These are phyloP conservation scores for Tyrannus savana DNA, from an alignment of 2,113 vertebrate species.

Conservation along the genomic window DNA sequence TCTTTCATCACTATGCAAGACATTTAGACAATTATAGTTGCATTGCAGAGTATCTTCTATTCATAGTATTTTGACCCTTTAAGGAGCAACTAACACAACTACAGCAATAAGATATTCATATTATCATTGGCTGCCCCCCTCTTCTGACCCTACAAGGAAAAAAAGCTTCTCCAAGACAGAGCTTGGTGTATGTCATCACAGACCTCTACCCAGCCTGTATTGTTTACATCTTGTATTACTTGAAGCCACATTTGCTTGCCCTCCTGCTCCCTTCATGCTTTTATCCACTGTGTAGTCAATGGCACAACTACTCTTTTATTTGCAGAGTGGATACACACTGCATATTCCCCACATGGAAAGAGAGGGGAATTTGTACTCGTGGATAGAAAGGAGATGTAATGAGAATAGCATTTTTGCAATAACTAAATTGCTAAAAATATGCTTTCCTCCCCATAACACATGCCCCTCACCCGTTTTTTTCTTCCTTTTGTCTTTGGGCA, in stretches of 20 bases:
- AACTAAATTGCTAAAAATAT: background rate
- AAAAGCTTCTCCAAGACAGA: background rate
- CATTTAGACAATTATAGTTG: background rate
- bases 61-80: background rate
- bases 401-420: background rate
- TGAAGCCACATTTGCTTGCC: background rate
- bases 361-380: background rate
- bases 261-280: background rate
- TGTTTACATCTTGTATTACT: background rate
- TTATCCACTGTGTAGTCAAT: background rate
- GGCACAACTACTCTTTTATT: background rate
- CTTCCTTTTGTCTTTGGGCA: background rate
- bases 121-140: background rate
- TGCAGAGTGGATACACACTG: background rate
- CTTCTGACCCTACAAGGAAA: background rate
- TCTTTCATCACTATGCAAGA: background rate
- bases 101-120: background rate
- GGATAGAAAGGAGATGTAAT: rapidly evolving
- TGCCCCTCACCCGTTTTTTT: background rate
- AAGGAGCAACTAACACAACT: background rate
- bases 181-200: background rate
- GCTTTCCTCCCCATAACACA: background rate
- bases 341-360: background rate
- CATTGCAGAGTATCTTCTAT: background rate
- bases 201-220: background rate